Evolutionary conservation across 2,888 invertebrate genomes (phyloP), one percentile per base, ranked within the genome.

Genomic region (Lithophane leautieri): DNA sequence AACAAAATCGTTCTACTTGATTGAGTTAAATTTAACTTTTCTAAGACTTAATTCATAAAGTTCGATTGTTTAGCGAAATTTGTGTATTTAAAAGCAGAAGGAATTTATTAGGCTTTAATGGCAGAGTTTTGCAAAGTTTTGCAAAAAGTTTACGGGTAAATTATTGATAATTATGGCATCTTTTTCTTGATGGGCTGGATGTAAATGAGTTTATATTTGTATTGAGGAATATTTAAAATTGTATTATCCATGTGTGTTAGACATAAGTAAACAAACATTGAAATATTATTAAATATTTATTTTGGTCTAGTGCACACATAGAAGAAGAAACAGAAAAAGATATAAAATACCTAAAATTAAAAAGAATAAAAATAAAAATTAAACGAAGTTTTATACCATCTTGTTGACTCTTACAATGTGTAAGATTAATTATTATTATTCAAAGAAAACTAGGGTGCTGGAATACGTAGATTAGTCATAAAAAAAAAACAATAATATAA

Each of bases 1-100:
- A 85, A 84, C 82, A 73, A 82, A 89, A 89, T 87, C 87, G 87
- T 86, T 84, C 70, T 62, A 82, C 74, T 86, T 85, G 83, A 88
- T 88, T 88, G 88, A 82, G 81, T 85, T 70, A 81, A 84, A 83
- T 87, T 85, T 73, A 82, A 83, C 80, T 84, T 87, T 85, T 76
- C 77, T 82, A 58, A 84, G 82, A 79, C 67, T 74, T 60, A 69
- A 78, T 70, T 76, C 82, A 74, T 84, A 84, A 86, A 84, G 65
- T 70, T 70, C 70, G 60, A 69, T 79, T 84, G 81, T 74, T 86
- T 79, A 74, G 79, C 54, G 34, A 83, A 86, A 81, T 85, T 86
- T 79, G 85, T 78, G 85, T 86, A 67, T 83, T 62, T 76, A 60
- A 73, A 74, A 78, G 65, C 78, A 76, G 60, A 78, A 65, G 58